Evolutionary conservation across 1,140 invertebrate genomes (phyloP), one percentile per base, ranked within the genome.

Genomic region (Pteromalus puparum): DNA sequence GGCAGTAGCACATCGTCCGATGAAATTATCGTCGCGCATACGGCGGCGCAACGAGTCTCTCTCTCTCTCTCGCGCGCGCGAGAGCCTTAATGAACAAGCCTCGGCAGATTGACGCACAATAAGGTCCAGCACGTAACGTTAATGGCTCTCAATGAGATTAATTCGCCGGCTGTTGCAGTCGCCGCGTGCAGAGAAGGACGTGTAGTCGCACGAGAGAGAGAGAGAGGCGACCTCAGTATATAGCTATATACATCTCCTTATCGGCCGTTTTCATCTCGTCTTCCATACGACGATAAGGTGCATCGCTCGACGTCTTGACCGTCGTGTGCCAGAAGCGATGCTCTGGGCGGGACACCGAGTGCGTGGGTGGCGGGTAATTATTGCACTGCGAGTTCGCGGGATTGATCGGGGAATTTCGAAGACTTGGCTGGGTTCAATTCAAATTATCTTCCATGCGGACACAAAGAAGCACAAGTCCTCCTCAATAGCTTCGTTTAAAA

Each of bases 101-200:
- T 21, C 86, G 61, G 79, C 80, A 90, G 89, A 91, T 90, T 91
- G 88, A 84, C 82, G 82, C 75, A 91, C 89, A 91, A 91, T 91
- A 88, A 90, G 87, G 86, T 85, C 85, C 83, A 79, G 84, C 87
- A 88, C 88, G 86, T 89, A 90, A 89, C 87, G 87, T 84, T 90
- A 89, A 91, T 89, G 86, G 88, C 87, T 89, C 88, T 90, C 89
- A 91, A 91, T 89, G 87, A 88, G 90, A 90, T 89, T 90, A 90
- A 90, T 91, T 90, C 84, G 89, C 70, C 26, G 53, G 26, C 67
- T 61, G 28, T 5, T 30, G 15, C 28, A 42, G 21, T 26, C 7
- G 61, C 10, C 61, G 61, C 77, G 34, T 72, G 61, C 67, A n/a
- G 13, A 34, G 67, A 80, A 81, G 67, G 67, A 46, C 79, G n/a